Conservation (phyloP, 2,888 invertebrate species). For the Mycogona germanica region DNA sequence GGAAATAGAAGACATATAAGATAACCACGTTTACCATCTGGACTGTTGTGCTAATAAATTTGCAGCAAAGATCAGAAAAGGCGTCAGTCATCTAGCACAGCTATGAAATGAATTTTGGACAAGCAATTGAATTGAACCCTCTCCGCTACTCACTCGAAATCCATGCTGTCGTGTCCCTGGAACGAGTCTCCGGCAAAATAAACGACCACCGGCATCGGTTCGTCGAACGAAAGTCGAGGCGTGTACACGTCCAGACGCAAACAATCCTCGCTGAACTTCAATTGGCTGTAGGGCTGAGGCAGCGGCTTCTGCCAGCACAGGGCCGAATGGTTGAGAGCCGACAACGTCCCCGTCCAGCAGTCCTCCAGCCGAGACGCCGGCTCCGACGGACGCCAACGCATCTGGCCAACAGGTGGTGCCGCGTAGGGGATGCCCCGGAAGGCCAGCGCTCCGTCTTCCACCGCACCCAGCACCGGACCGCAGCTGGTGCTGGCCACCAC, state of each 20-base stretch:
- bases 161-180: conserved; percentile 21
- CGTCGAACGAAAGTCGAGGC: conserved; percentile 37
- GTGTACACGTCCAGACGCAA: conserved; percentile 61
- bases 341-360: conserved; percentile 40
- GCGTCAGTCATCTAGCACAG: too few species aligned
- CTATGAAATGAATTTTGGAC: too few species aligned
- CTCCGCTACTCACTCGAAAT: conserved; percentile 20
- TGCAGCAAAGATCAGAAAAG: too few species aligned
- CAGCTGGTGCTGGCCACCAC: conserved; percentile 15
- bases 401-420: conserved; percentile 48
- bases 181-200: conserved; percentile 24
- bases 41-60: too few species aligned
- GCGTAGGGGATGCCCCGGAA: conserved; percentile 63
- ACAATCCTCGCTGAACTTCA: conserved; percentile 47
- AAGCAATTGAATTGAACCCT: too few species aligned
- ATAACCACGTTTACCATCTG: too few species aligned
- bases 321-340: conserved; percentile 44
- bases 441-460: conserved; percentile 38
- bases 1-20: not conserved
- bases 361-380: conserved; percentile 23
- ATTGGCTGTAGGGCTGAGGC: conserved; percentile 11
- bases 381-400: conserved; percentile 42
- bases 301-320: conserved; percentile 46
- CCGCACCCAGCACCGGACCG: conserved; percentile 23
- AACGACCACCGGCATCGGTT: conserved; percentile 23